Conservation (phyloP, 2,888 invertebrate species). For the Trichacis sp. region DNA sequence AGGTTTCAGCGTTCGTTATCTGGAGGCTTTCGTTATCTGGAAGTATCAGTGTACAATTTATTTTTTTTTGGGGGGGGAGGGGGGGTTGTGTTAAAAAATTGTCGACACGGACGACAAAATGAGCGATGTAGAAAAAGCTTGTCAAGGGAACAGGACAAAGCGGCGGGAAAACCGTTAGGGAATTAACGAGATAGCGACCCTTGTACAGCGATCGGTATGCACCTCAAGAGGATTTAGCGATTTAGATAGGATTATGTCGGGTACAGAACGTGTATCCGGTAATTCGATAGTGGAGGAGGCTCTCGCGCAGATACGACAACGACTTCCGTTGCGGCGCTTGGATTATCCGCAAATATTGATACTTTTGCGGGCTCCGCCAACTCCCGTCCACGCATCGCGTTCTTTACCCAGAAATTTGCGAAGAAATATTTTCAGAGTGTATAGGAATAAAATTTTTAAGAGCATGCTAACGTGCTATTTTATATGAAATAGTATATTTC, state of each 20-base stretch:
- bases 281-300: conserved; percentile 47
- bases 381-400: too few relatives aligned
- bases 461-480: too few relatives aligned
- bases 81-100: neutral
- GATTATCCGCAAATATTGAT: conserved; percentile 29
- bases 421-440: too few relatives aligned
- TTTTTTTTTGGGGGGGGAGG: neutral
- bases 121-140: conserved; percentile 11
- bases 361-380: neutral
- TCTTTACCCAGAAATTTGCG: too few relatives aligned
- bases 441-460: too few relatives aligned
- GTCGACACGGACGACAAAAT: neutral
- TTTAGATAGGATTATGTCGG: conserved; percentile 47
- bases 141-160: conserved; percentile 22
- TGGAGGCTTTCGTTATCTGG: too few relatives aligned
- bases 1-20: too few relatives aligned
- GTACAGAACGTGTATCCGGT: conserved; percentile 40
- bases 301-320: conserved; percentile 12
- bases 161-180: conserved; percentile 19
- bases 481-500: too few relatives aligned
- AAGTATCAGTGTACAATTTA: neutral
- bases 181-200: conserved; percentile 47
- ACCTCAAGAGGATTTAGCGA: conserved; percentile 54
- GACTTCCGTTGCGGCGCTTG: conserved; percentile 19
- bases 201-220: conserved; percentile 50